Percentiles rank a stretch among this genome's conserved stretches.
Conservation (phyloP, 2,888 invertebrate genomes). For the Diaperis boleti region DNA sequence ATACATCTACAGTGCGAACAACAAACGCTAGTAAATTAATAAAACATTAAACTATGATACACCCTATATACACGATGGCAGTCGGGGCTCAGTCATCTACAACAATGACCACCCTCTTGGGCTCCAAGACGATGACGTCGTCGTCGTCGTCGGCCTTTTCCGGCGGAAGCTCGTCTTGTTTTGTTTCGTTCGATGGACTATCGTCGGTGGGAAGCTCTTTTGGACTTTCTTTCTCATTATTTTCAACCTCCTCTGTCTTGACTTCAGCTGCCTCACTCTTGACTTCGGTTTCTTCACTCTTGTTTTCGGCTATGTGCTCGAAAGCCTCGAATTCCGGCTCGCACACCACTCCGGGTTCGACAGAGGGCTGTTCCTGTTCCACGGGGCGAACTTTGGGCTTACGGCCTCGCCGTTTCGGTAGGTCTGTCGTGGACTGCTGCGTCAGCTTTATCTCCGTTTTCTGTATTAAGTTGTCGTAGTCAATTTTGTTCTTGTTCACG, state of each 20-base stretch:
- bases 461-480: conserved; percentile 57
- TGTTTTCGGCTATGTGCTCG: conserved; percentile 4
- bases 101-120: conserved; percentile 55
- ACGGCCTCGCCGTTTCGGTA: conserved; percentile 40
- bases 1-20: conserved; percentile 5
- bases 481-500: conserved; percentile 56
- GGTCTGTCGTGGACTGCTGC: no score
- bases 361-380: background rate
- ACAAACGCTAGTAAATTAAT: background rate
- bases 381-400: conserved; percentile 35
- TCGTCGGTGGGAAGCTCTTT: conserved; percentile 4
- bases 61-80: conserved; percentile 18
- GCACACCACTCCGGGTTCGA: background rate
- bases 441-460: conserved; percentile 53
- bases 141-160: conserved; percentile 53
- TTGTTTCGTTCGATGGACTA: no score
- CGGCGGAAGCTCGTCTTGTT: no score
- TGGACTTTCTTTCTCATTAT: background rate
- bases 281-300: background rate
- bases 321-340: conserved; percentile 10
- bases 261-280: background rate
- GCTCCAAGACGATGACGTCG: conserved; percentile 54
- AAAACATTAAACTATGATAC: conserved; percentile 15
- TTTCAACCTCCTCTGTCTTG: background rate
- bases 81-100: conserved; percentile 54